These are phyloP conservation scores for Plemyria rubiginata DNA, from an alignment of 2,888 invertebrate genomes.

Conservation along the genomic window DNA sequence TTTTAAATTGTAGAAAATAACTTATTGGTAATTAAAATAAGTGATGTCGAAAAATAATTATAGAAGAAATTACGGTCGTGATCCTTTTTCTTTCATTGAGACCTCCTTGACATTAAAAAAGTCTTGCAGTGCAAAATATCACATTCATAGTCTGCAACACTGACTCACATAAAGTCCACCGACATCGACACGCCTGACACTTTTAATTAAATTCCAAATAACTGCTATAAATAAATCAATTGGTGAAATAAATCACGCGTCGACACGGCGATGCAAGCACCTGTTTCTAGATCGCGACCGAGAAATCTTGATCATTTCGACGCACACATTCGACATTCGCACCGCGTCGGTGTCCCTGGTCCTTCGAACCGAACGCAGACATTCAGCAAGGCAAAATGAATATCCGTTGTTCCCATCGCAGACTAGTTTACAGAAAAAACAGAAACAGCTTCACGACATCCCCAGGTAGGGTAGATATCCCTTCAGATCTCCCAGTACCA, in stretches of 20 bases:
- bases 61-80: too few relatives aligned
- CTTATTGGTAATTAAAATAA: too few relatives aligned
- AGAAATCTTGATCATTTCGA: conserved; percentile 69
- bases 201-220: conserved; percentile 41
- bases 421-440: too few relatives aligned
- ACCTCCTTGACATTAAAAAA: background rate
- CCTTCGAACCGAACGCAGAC: conserved; percentile 46
- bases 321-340: conserved; percentile 65
- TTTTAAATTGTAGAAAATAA: too few relatives aligned
- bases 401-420: background rate
- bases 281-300: conserved; percentile 78
- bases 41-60: too few relatives aligned
- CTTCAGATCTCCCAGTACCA: too few relatives aligned
- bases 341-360: conserved; percentile 64
- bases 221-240: conserved; percentile 45
- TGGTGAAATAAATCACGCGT: conserved; percentile 52
- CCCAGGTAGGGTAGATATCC: too few relatives aligned
- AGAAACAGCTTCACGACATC: too few relatives aligned
- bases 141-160: background rate
- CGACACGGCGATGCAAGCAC: conserved; percentile 54
- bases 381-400: conserved; percentile 33
- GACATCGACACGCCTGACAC: conserved; percentile 30
- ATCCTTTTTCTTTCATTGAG: too few relatives aligned
- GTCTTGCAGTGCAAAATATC: background rate
- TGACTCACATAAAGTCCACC: conserved; percentile 16